These are phyloP conservation scores for Patella caerulea DNA, from an alignment of 2,888 invertebrate genomes.

Conservation along the genomic window DNA sequence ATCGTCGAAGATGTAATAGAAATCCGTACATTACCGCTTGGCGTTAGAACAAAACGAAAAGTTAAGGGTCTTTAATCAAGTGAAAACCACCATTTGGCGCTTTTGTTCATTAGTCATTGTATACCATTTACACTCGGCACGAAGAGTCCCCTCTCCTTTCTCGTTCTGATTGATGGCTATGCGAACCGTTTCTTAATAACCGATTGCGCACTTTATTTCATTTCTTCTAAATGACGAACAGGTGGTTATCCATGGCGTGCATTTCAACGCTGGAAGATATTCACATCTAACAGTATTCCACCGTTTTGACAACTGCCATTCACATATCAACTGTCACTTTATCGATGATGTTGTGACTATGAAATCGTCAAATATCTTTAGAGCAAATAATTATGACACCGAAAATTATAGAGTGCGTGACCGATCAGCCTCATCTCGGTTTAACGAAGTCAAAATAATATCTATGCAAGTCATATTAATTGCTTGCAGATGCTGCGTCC, in stretches of 20 bases:
- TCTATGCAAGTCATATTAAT: constrained; percentile 7
- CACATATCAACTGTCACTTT: constrained; percentile 1
- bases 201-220: neutral
- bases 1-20: neutral
- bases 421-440: neutral
- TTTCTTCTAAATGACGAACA: neutral
- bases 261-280: too few species aligned
- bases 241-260: too few species aligned
- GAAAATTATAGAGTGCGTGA: constrained; percentile 10
- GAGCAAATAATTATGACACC: constrained; percentile 7
- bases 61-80: constrained; percentile 8
- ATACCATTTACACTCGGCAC: neutral
- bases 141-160: neutral
- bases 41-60: constrained; percentile 2
- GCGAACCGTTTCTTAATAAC: neutral
- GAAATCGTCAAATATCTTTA: neutral
- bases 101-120: neutral
- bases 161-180: neutral
- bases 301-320: constrained; percentile 3
- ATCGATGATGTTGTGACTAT: constrained; percentile 6
- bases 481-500: neutral
- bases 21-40: constrained; percentile 4
- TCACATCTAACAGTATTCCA: too few species aligned
- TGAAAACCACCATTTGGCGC: neutral
- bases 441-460: constrained; percentile 7